phyloP scores from a whole-genome alignment of 2,888 invertebrate genomes.

The Apantesis nais region DNA sequence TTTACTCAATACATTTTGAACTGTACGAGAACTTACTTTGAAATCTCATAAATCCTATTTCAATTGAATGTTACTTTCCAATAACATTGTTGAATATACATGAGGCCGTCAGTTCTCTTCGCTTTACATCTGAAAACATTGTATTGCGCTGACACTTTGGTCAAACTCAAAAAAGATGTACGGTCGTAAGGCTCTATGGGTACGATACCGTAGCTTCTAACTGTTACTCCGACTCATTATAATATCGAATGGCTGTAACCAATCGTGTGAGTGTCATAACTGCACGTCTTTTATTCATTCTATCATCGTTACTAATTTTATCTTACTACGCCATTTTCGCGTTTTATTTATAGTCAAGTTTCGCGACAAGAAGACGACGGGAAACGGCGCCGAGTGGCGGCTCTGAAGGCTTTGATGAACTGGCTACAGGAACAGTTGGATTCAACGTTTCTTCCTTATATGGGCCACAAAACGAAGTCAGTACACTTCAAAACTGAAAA shows the following conservation, averaged over 20 bases:
- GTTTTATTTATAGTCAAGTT: not conserved
- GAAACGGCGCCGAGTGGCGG: not conserved
- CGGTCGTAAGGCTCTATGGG: not conserved
- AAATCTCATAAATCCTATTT: slow-evolving; percentile 18
- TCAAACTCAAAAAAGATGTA: not conserved
- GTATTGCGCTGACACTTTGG: slow-evolving; percentile 7
- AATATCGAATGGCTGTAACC: slow-evolving; percentile 32
- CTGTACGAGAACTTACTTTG: slow-evolving; percentile 10
- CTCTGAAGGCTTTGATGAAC: slow-evolving; percentile 1
- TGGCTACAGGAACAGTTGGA: not conserved
- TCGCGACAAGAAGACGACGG: not conserved
- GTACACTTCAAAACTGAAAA: not conserved
- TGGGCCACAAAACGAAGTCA: not conserved
- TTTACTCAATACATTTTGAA: not conserved
- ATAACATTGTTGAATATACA: slow-evolving; percentile 13
- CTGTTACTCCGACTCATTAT: slow-evolving; percentile 35
- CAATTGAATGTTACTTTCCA: slow-evolving; percentile 18
- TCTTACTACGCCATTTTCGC: slow-evolving; percentile 9
- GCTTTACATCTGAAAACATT: slow-evolving; percentile 13
- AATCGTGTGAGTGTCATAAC: slow-evolving; percentile 34
- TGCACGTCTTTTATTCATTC: slow-evolving; percentile 37
- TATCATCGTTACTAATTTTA: slow-evolving; percentile 21
- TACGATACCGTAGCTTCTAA: slow-evolving; percentile 15
- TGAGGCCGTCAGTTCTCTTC: slow-evolving; percentile 12
- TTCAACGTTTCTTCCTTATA: not conserved